Conservation (phyloP, 53 echinoderm and acorn worm species). For the Arbacia lixula region DNA sequence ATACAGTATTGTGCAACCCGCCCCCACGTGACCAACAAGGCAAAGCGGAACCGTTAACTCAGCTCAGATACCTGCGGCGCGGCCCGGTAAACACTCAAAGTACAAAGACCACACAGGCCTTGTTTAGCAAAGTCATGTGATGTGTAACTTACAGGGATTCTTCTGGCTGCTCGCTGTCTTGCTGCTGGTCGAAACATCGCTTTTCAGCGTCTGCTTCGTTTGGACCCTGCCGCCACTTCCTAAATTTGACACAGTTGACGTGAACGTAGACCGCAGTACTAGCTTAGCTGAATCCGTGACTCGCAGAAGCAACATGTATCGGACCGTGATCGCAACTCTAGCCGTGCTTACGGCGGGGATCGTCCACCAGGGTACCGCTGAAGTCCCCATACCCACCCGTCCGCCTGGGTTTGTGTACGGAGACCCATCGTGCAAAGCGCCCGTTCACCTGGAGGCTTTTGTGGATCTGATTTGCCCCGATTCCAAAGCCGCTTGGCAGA, state of each 20-base stretch:
- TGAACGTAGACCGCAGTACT: neutral
- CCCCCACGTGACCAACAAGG: too few relatives aligned
- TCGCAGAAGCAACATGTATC: conserved; percentile 29
- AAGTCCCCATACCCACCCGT: conserved; percentile 62
- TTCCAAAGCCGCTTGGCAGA: conserved; percentile 63
- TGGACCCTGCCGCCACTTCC: neutral
- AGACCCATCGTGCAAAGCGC: conserved; percentile 28
- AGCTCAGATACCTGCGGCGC: too few relatives aligned
- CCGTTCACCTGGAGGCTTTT: conserved; percentile 58
- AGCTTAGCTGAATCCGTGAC: conserved; percentile 23
- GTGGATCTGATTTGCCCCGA: conserved; percentile 71
- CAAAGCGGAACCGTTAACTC: too few relatives aligned
- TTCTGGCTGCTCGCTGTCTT: conserved; percentile 12
- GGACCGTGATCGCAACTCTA: conserved; percentile 14
- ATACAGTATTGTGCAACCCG: too few relatives aligned
- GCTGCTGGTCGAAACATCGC: neutral
- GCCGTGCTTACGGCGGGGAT: neutral
- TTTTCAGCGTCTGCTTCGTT: neutral
- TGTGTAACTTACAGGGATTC: neutral
- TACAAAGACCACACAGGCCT: too few relatives aligned
- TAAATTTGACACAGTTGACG: too few relatives aligned
- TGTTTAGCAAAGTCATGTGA: too few relatives aligned
- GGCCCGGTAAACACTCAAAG: too few relatives aligned
- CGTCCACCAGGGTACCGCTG: neutral
- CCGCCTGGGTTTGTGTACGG: conserved; percentile 70